A percentile compares a stretch with the other conserved stretches of the same genome.
These are phyloP conservation scores for Clepsis dumicolana DNA, from an alignment of 2,888 invertebrate species.

Conservation along the genomic window DNA sequence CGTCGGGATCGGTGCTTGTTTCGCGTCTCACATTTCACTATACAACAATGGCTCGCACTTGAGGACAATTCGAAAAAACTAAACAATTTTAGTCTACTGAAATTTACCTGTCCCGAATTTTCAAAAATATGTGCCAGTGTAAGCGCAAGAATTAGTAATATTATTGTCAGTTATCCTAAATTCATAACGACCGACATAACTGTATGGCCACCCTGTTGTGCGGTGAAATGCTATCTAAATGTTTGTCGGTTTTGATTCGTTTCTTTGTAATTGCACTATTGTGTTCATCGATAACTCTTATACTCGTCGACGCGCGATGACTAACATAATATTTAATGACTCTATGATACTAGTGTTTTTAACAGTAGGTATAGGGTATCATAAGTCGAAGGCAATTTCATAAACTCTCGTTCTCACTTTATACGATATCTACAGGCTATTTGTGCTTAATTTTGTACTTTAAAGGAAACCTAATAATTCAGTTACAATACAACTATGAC, in stretches of 20 bases:
- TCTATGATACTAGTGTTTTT: constrained; percentile 53
- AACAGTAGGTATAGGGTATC: constrained; percentile 51
- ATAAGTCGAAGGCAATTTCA: constrained; percentile 58
- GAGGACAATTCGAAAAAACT: constrained; percentile 23
- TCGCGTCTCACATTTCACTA: constrained; percentile 17
- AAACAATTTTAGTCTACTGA: neutral
- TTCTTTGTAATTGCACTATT: constrained; percentile 56
- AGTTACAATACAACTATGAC: constrained; percentile 42
- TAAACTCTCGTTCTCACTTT: constrained; percentile 47
- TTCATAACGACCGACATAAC: constrained; percentile 69
- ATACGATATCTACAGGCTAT: constrained; percentile 49
- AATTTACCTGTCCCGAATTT: constrained; percentile 1
- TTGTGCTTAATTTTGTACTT: constrained; percentile 70
- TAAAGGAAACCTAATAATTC: constrained; percentile 52
- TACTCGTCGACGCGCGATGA: constrained; percentile 46
- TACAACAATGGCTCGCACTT: constrained; percentile 7
- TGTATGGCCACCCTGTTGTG: constrained; percentile 69
- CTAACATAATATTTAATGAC: constrained; percentile 48
- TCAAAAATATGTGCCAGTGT: constrained; percentile 42
- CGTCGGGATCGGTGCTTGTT: constrained; percentile 8
- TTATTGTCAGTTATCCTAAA: constrained; percentile 83
- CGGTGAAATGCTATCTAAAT: constrained; percentile 47
- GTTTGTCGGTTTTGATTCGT: constrained; percentile 42
- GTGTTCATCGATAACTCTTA: constrained; percentile 43
- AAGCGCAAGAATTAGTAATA: constrained; percentile 67